Base-by-base conservation (phyloP, 2,888 invertebrate genomes). In the Luperina nickerlii region DNA sequence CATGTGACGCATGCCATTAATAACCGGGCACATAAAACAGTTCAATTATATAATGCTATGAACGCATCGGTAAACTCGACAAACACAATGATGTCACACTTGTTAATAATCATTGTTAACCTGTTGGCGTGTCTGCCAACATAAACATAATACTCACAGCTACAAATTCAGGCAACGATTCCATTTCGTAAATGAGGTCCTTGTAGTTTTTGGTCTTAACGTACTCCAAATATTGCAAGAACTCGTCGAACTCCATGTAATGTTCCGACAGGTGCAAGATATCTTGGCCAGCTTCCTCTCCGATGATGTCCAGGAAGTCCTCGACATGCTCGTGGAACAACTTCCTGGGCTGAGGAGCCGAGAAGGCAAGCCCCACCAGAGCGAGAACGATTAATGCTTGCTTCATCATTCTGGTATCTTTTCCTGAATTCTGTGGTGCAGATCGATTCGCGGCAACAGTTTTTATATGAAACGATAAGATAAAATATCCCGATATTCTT, bases 261-360 rank as follows among this genome's bases (percentile, higher is more conserved):
- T 93, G 90, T 3, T 90, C 87, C 48, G 91, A 7, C 0, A 95
- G 69, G 2, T 91, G 82, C 0, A 78, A 76, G 9, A 95, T 42
- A 0, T 94, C 92, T 18, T 90, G 69, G 0, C 91, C 92, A 32
- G 87, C 87, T n/a, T 93, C 94, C 0, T 91, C 90, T 0, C 48
- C 13, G 65, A 96, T 95, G 57, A 95, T 32, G 4, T 90, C 83
- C n/a, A 95, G 15, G 86, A 96, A 96, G 24, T 96, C 96, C 32
- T 93, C 91, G 5, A 94, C 92, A 74, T 96, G 94, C 54, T 95
- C 95, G 75, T 95, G 95, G 91, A 96, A 96, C 24, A 92, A 80
- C 85, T 95, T 95, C 88, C 91, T 95, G 8, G 93, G 91, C 83
- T 95, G 94, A 78, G 95, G 95, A 76, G 93, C 94, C 1, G 95